Conservation (phyloP, 1,140 invertebrate species). For the Leucophenga varia region DNA sequence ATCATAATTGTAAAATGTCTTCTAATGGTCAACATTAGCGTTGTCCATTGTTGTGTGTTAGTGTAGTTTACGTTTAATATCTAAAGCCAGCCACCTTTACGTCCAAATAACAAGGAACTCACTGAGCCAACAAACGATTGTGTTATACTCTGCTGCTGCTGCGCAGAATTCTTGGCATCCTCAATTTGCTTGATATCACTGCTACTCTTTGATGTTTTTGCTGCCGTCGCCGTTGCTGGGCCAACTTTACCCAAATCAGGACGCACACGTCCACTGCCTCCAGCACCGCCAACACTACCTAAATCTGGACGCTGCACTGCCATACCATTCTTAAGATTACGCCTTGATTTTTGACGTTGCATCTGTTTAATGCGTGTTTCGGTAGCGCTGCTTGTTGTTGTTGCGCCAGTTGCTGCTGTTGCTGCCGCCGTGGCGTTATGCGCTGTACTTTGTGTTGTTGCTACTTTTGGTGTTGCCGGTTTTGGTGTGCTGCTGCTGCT, state of each 20-base stretch:
- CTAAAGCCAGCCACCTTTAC: slow-evolving; percentile 78
- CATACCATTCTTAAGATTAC: slow-evolving; percentile 56
- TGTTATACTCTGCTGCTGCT: slow-evolving; percentile 60
- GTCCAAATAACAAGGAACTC: slow-evolving; percentile 77
- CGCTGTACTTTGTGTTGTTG: slow-evolving; percentile 23
- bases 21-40: too few relatives aligned
- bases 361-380: slow-evolving; percentile 48
- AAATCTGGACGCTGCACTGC: slow-evolving; percentile 56
- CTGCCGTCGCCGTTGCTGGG: slow-evolving; percentile 29
- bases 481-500: slow-evolving; percentile 12
- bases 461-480: slow-evolving; percentile 6
- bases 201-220: not conserved
- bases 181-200: slow-evolving; percentile 1
- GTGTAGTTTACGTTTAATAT: not conserved
- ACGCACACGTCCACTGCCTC: slow-evolving; percentile 56
- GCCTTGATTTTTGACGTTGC: slow-evolving; percentile 45
- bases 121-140: slow-evolving; percentile 68
- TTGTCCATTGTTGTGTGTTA: not conserved
- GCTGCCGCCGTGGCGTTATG: slow-evolving; percentile 5
- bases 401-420: slow-evolving; percentile 60
- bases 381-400: slow-evolving; percentile 55
- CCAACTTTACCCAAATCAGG: slow-evolving; percentile 65
- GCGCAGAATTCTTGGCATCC: slow-evolving; percentile 38
- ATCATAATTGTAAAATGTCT: not conserved
- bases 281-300: slow-evolving; percentile 54